Conservation (phyloP, 1,140 invertebrate genomes). For the Matsumurasca onukii region DNA sequence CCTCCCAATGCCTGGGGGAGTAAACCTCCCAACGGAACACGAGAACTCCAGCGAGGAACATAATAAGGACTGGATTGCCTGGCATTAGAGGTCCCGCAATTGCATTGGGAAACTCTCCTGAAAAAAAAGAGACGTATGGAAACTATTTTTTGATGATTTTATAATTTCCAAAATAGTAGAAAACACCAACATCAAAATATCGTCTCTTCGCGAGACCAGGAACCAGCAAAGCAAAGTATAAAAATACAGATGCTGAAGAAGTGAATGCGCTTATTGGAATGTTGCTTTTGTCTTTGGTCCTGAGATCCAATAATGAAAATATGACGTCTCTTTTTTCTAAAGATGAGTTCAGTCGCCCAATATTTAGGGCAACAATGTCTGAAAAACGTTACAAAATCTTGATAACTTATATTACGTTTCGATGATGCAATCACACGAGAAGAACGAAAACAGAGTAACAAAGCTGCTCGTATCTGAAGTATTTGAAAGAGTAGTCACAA, state of each 20-base stretch:
- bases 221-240: not conserved
- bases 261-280: not conserved
- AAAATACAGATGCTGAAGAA: not conserved
- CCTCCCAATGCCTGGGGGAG: too few species aligned
- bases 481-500: slow-evolving; percentile 42
- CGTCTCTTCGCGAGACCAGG: not conserved
- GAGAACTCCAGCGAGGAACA: not conserved
- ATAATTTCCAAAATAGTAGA: not conserved
- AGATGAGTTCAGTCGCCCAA: slow-evolving; percentile 40
- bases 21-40: not conserved
- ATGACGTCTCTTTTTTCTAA: slow-evolving; percentile 38
- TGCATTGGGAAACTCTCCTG: not conserved
- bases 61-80: not conserved
- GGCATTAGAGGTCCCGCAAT: not conserved
- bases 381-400: slow-evolving; percentile 34
- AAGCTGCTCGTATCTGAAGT: slow-evolving; percentile 43
- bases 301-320: slow-evolving; percentile 39
- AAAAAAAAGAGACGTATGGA: not conserved
- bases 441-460: slow-evolving; percentile 42
- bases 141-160: not conserved
- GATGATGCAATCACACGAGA: slow-evolving; percentile 36
- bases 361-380: slow-evolving; percentile 36
- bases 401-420: slow-evolving; percentile 35
- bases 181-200: not conserved
- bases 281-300: slow-evolving; percentile 28